These are phyloP conservation scores for Agrotis puta DNA, from an alignment of 2,888 invertebrate genomes.

Conservation along the genomic window DNA sequence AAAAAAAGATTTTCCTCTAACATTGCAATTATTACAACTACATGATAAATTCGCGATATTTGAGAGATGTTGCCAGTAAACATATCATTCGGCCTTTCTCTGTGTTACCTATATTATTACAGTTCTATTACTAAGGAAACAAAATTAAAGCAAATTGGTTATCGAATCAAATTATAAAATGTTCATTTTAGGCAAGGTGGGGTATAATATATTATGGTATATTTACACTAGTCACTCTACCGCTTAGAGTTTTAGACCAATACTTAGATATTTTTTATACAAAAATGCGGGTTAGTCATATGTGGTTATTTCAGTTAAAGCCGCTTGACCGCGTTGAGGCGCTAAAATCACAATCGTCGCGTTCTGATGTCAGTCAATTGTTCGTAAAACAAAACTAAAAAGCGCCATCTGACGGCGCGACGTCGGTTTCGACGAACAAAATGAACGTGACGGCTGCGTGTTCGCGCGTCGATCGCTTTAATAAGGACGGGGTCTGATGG, in stretches of 20 bases:
- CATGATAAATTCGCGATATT: conserved; percentile 87
- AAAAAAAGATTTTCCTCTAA: conserved; percentile 65
- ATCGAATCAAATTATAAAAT: conserved; percentile 49
- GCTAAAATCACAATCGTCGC: not conserved
- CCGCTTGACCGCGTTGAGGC: not conserved
- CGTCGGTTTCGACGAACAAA: not conserved
- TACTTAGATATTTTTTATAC: conserved; percentile 20
- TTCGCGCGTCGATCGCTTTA: not conserved
- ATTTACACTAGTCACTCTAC: conserved; percentile 39
- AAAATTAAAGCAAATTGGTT: conserved; percentile 61
- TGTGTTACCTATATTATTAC: conserved; percentile 75
- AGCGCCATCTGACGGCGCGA: too few relatives aligned
- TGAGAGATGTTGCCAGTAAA: conserved; percentile 89
- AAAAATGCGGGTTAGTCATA: conserved; percentile 14
- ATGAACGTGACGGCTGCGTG: not conserved
- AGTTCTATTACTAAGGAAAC: conserved; percentile 72
- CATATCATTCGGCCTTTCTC: conserved; percentile 90
- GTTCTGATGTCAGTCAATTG: not conserved
- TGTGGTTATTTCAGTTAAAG: not conserved
- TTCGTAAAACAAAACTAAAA: not conserved
- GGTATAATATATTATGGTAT: conserved; percentile 35
- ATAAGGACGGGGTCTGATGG: not conserved
- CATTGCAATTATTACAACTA: conserved; percentile 86
- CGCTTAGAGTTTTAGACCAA: conserved; percentile 8
- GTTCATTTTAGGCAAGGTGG: conserved; percentile 68